Conservation (phyloP, 2,797 vertebrate species). For the Sebastes variabilis region DNA sequence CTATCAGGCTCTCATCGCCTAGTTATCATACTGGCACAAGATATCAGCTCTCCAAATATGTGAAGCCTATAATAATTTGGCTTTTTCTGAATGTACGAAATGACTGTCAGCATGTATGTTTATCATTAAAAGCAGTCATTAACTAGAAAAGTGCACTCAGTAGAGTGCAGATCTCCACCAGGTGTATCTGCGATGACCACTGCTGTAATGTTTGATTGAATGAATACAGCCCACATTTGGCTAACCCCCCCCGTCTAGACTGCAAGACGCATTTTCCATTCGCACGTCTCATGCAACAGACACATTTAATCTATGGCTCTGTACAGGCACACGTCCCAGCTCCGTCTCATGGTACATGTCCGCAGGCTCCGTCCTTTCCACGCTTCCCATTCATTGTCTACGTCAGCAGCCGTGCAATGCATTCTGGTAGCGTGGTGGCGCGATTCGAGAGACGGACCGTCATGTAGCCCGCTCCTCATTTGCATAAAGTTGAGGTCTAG, state of each 20-base stretch:
- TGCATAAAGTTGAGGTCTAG: no score
- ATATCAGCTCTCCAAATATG: neutral
- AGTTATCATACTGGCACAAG: neutral
- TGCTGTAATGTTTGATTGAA: neutral
- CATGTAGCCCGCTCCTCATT: no score
- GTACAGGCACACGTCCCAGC: no score
- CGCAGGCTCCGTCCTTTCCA: no score
- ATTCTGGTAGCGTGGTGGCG: no score
- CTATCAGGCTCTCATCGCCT: neutral
- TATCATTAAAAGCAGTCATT: neutral
- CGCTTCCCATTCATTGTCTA: no score
- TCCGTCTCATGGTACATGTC: no score
- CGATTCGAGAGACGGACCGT: no score
- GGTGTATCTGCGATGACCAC: neutral
- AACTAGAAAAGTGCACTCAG: neutral
- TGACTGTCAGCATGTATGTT: neutral
- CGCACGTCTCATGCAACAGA: no score
- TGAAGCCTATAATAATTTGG: neutral
- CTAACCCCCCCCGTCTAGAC: no score
- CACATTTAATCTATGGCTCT: no score
- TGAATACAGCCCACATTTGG: neutral
- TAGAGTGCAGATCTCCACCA: neutral
- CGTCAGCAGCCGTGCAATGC: no score
- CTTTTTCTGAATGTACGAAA: neutral
- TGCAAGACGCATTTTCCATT: rapidly evolving